Percentiles rank a stretch among this genome's conserved stretches.
Evolutionary conservation across 2,797 vertebrate genomes (phyloP).

Genomic region (Kryptolebias ocellatus): DNA sequence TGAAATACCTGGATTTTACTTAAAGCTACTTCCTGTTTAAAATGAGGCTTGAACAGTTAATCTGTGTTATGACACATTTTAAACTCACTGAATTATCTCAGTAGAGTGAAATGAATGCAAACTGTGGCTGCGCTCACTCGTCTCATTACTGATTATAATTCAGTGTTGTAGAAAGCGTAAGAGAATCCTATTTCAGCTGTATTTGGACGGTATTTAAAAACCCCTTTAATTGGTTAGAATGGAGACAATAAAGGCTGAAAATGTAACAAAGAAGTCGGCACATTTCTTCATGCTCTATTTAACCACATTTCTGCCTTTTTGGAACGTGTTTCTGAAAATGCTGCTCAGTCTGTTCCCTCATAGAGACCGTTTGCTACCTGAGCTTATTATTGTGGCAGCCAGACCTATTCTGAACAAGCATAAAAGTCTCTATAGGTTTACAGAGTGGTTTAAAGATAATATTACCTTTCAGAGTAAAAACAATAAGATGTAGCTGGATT

Average conservation of each 20-base stretch:
- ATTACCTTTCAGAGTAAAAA: too few relatives aligned
- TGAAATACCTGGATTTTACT: neutral
- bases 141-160: too few relatives aligned
- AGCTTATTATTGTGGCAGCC: neutral
- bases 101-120: conserved; percentile 28
- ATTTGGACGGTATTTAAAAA: too few relatives aligned
- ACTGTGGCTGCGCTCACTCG: neutral
- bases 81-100: conserved; percentile 12
- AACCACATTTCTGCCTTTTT: conserved; percentile 2
- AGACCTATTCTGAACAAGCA: neutral
- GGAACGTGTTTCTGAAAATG: neutral
- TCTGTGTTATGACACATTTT: conserved; percentile 16
- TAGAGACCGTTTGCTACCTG: neutral
- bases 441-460: neutral
- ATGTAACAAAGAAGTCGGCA: neutral
- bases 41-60: conserved; percentile 7
- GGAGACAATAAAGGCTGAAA: neutral
- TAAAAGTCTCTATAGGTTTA: neutral
- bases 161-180: too few relatives aligned
- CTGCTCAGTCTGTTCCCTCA: neutral
- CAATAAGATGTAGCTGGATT: too few relatives aligned
- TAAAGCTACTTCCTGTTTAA: neutral
- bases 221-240: too few relatives aligned
- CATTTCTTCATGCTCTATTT: conserved; percentile 9
- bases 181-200: too few relatives aligned